These are phyloP conservation scores for Leucophenga varia DNA, from an alignment of 1,140 invertebrate species.

Conservation along the genomic window DNA sequence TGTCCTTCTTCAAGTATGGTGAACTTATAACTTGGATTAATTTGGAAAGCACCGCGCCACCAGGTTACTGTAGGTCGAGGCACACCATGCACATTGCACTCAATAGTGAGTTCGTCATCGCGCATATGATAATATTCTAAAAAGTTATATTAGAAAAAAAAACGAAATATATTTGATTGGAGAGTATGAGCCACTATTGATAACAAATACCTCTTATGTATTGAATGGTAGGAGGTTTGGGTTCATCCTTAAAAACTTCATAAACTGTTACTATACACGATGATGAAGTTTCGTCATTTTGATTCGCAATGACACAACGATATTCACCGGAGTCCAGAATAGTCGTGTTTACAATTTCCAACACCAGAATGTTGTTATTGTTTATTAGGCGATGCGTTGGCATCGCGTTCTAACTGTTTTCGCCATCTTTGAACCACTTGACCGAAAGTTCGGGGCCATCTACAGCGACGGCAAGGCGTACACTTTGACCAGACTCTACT, in stretches of 20 bases:
- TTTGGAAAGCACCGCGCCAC: constrained; percentile 47
- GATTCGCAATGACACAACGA: constrained; percentile 72
- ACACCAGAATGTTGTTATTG: constrained; percentile 70
- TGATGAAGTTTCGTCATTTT: constrained; percentile 69
- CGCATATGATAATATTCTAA: constrained; percentile 54
- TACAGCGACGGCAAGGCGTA: constrained; percentile 83
- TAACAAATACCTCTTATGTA: constrained; percentile 47
- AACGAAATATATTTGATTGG: constrained; percentile 3
- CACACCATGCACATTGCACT: constrained; percentile 47
- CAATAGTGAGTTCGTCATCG: constrained; percentile 52
- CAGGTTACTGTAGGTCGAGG: constrained; percentile 46
- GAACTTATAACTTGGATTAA: constrained; percentile 51
- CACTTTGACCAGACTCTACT: constrained; percentile 69
- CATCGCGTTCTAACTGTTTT: constrained; percentile 60
- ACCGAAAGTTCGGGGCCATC: constrained; percentile 78
- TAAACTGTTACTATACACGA: constrained; percentile 61
- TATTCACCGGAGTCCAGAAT: constrained; percentile 73
- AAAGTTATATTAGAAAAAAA: constrained; percentile 16
- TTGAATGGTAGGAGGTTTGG: constrained; percentile 50
- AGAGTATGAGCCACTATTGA: neutral
- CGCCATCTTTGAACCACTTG: constrained; percentile 82
- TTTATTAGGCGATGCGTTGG: constrained; percentile 62
- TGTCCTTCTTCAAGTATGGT: constrained; percentile 54
- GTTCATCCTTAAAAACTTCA: constrained; percentile 55
- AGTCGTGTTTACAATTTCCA: constrained; percentile 71